Evolutionary conservation across 2,113 vertebrate species (phyloP), one percentile per base, ranked within the genome.

Genomic region (Formicarius rufipectus): DNA sequence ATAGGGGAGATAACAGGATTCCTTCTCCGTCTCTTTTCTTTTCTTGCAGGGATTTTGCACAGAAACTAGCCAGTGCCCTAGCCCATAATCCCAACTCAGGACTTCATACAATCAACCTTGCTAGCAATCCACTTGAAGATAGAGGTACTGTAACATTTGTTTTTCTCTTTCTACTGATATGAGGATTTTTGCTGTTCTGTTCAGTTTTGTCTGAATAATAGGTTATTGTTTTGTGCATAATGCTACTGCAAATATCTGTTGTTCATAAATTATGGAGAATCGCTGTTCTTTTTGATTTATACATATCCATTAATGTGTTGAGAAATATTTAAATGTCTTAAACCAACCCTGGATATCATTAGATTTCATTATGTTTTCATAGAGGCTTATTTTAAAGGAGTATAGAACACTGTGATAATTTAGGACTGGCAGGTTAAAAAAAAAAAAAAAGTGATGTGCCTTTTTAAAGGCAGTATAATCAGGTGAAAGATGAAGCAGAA

Each of bases 61-160:
- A 99, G 97, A 99, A 99, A 93, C 97, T 99, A 77, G 98, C 99
- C 83, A 97, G 96, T 95, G 99, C 99, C 69, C 98, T 99, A 81
- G 98, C 98, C 58, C 98, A 99, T 80, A 99, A 99, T 96, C 97
- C 98, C 92, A 98, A 78, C 98, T 99, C 99, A 98, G 99, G 99
- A 98, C 99, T 99, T 89, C 98, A 99, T 95, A 99, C 98, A 0
- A 98, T 99, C 95, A 99, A 99, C 98, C 99, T 99, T 95, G 98
- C 99, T 85, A 99, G 98, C 97, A 99, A 99, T 96, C 98, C 98
- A 14, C 98, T 99, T 91, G 99, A 99, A 98, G 99, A 99, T 64
- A 97, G 99, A 99, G 99, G 99, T 99, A 98, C 2, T 6, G 55
- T 77, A 59, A 69, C 12, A 19, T 40, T 82, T 81, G 6, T 4